Percentiles rank a stretch among this genome's conserved stretches.
Evolutionary conservation across 1,140 invertebrate genomes (phyloP).

Genomic region (Drosophila repleta): DNA sequence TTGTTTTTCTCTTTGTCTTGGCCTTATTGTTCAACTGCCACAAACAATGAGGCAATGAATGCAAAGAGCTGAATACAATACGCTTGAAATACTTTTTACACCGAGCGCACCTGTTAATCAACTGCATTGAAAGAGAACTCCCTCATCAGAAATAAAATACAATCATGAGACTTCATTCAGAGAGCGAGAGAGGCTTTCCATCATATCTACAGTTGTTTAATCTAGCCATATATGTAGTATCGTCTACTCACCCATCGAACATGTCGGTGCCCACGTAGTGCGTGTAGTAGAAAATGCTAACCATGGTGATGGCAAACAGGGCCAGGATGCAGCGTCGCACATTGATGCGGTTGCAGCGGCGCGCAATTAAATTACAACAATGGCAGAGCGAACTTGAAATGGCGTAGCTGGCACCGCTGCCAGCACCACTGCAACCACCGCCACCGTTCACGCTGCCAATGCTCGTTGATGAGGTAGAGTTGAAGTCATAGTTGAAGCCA

Average conservation of each 20-base stretch:
- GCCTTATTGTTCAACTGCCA: slow-evolving; percentile 15
- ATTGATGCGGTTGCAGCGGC: slow-evolving; percentile 87
- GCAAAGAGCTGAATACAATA: neutral
- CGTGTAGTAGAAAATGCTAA: slow-evolving; percentile 90
- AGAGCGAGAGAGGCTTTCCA: slow-evolving; percentile 17
- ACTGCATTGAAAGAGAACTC: slow-evolving; percentile 64
- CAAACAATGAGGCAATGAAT: slow-evolving; percentile 23
- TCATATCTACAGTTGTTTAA: neutral
- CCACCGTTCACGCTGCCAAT: slow-evolving; percentile 31
- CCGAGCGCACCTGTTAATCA: slow-evolving; percentile 60
- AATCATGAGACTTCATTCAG: slow-evolving; percentile 32
- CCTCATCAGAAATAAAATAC: slow-evolving; percentile 30
- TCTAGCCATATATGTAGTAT: neutral
- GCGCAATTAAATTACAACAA: slow-evolving; percentile 83
- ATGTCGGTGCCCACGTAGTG: slow-evolving; percentile 89
- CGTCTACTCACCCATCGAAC: slow-evolving; percentile 87
- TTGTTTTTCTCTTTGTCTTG: slow-evolving; percentile 19
- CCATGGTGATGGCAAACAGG: slow-evolving; percentile 87
- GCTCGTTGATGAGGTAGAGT: slow-evolving; percentile 61
- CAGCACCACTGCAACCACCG: slow-evolving; percentile 2
- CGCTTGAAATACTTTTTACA: neutral
- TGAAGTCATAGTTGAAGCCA: slow-evolving; percentile 45
- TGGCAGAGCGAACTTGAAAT: slow-evolving; percentile 53
- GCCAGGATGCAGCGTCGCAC: slow-evolving; percentile 89
- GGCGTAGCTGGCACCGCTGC: slow-evolving; percentile 22